A percentile compares a stretch with the other conserved stretches of the same genome.
Conservation (phyloP, 1,140 invertebrate species). For the Steinernema feltiae region DNA sequence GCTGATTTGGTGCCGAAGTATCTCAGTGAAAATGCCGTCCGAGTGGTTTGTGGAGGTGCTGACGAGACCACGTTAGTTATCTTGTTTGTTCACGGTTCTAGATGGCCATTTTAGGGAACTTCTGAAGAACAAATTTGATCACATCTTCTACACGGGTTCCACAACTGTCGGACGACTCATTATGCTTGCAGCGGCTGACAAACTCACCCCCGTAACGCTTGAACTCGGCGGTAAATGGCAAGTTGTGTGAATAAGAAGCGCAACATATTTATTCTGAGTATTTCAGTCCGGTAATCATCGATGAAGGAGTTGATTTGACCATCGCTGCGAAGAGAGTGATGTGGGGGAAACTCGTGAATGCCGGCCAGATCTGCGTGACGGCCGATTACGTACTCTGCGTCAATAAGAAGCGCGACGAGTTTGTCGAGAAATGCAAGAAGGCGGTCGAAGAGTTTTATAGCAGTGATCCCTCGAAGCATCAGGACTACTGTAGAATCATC, state of each 20-base stretch:
- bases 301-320: slow-evolving; percentile 44
- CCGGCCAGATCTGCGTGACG: slow-evolving; percentile 91
- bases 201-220: slow-evolving; percentile 82
- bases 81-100: slow-evolving; percentile 68
- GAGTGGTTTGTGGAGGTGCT: slow-evolving; percentile 69
- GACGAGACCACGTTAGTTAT: slow-evolving; percentile 72
- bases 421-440: slow-evolving; percentile 35
- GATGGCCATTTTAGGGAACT: slow-evolving; percentile 65
- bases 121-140: slow-evolving; percentile 81
- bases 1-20: slow-evolving; percentile 77
- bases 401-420: slow-evolving; percentile 12
- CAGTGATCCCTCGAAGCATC: slow-evolving; percentile 70
- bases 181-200: slow-evolving; percentile 76
- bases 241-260: background rate
- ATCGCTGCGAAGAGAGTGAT: slow-evolving; percentile 66
- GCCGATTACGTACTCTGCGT: slow-evolving; percentile 79
- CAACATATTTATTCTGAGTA: slow-evolving; percentile 36
- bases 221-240: slow-evolving; percentile 81
- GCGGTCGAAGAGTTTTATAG: slow-evolving; percentile 78
- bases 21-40: slow-evolving; percentile 69
- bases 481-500: slow-evolving; percentile 77
- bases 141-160: slow-evolving; percentile 93
- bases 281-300: slow-evolving; percentile 33
- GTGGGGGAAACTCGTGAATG: slow-evolving; percentile 89
- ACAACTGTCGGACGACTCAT: slow-evolving; percentile 77